phyloP scores from a whole-genome alignment of 2,888 invertebrate species.

The Macrosiphum euphorbiae region DNA sequence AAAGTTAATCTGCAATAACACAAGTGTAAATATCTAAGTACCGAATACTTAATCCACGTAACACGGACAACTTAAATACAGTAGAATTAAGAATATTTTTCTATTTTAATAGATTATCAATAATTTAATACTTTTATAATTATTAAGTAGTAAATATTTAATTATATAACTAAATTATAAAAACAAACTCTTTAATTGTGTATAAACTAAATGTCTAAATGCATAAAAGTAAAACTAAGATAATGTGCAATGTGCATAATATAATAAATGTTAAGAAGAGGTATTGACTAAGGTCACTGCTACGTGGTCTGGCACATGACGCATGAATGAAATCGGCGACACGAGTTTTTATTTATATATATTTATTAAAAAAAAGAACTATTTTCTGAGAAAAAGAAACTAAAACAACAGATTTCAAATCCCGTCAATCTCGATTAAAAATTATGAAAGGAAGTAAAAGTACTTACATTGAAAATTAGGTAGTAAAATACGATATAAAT shows the following conservation, averaged over 20 bases:
- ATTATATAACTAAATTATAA: neutral
- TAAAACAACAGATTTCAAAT: neutral
- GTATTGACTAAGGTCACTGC: conserved; percentile 49
- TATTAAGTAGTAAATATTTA: neutral
- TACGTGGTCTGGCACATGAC: conserved; percentile 19
- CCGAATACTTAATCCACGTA: too few species aligned
- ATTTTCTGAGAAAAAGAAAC: neutral
- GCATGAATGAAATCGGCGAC: conserved; percentile 32
- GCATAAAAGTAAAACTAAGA: neutral
- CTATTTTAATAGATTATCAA: neutral
- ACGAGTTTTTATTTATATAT: neutral
- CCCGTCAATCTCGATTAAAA: neutral
- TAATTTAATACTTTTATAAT: neutral
- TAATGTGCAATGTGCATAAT: neutral
- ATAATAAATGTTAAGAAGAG: conserved; percentile 22
- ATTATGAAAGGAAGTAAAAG: neutral
- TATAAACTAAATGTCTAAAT: neutral
- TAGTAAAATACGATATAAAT: neutral
- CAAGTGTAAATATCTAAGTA: too few species aligned
- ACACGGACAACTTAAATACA: too few species aligned
- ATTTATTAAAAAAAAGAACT: neutral
- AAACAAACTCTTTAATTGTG: neutral
- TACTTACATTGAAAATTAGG: neutral
- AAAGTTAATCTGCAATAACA: too few species aligned
- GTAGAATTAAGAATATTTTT: neutral